Evolutionary conservation across 1,140 invertebrate species (phyloP).

Genomic region (Protaetia brevitarsis): DNA sequence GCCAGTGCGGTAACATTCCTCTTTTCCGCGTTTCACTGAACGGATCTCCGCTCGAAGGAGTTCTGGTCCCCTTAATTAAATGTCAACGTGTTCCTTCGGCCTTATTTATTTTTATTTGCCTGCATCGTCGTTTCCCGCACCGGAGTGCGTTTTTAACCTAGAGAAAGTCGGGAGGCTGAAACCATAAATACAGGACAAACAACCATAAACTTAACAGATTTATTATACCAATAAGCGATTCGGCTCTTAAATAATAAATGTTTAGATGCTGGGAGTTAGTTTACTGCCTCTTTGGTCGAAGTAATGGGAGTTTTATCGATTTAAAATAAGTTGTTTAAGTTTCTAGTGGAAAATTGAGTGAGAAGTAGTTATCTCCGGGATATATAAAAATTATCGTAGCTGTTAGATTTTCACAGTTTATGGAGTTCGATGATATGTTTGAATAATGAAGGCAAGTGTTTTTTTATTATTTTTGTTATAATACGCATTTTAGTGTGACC

Average conservation of each 20-base stretch:
- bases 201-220: neutral
- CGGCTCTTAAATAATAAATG: neutral
- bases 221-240: neutral
- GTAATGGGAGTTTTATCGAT: neutral
- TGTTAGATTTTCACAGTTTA: neutral
- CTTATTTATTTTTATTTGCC: conserved; percentile 3
- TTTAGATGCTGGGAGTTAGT: no score
- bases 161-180: neutral
- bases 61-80: conserved; percentile 6
- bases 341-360: neutral
- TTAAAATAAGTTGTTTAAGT: neutral
- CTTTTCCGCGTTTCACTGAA: neutral
- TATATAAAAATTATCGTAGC: conserved; percentile 2
- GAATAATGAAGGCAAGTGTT: no score
- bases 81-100: neutral
- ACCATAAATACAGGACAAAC: neutral
- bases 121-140: neutral
- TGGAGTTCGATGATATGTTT: no score
- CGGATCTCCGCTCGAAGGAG: neutral
- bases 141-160: neutral
- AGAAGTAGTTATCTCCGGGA: neutral
- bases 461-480: no score
- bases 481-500: no score
- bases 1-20: no score
- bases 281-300: neutral